phyloP scores from a whole-genome alignment of 2,113 vertebrate species.

The Leptosomus discolor region DNA sequence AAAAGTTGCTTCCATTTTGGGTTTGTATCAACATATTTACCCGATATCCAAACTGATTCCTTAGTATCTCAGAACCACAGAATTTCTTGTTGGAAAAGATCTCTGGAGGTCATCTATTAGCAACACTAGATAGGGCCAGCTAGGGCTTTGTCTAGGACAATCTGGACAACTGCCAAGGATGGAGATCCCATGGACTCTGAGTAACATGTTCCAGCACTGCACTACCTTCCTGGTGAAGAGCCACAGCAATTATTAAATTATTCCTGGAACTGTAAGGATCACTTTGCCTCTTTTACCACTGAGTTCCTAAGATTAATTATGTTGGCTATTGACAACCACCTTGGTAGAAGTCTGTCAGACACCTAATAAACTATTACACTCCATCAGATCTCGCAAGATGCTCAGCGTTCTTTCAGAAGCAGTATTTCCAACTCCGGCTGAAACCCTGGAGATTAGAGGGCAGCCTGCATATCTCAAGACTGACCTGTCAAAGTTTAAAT shows the following conservation, averaged over 20 bases:
- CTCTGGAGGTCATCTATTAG: neutral
- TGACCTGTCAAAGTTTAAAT: neutral
- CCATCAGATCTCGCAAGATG: neutral
- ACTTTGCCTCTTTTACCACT: neutral
- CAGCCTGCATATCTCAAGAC: neutral
- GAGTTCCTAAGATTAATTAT: neutral
- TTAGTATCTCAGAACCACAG: neutral
- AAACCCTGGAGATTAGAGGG: neutral
- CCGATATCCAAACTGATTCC: neutral
- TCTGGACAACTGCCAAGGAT: neutral
- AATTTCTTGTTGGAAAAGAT: neutral
- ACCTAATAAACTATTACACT: neutral
- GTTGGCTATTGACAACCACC: neutral
- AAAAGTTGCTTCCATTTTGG: neutral
- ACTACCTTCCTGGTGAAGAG: neutral
- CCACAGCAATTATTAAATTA: neutral
- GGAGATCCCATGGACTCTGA: neutral
- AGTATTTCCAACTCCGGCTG: neutral
- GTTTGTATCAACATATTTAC: neutral
- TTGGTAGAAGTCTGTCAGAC: neutral
- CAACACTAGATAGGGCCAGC: neutral
- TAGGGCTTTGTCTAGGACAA: neutral
- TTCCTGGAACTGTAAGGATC: neutral
- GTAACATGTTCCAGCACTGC: neutral
- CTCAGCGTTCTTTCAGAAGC: neutral